A percentile compares a stretch with the other conserved stretches of the same genome.
These are phyloP conservation scores for Dascillus cervinus DNA, from an alignment of 2,888 invertebrate genomes.

Conservation along the genomic window DNA sequence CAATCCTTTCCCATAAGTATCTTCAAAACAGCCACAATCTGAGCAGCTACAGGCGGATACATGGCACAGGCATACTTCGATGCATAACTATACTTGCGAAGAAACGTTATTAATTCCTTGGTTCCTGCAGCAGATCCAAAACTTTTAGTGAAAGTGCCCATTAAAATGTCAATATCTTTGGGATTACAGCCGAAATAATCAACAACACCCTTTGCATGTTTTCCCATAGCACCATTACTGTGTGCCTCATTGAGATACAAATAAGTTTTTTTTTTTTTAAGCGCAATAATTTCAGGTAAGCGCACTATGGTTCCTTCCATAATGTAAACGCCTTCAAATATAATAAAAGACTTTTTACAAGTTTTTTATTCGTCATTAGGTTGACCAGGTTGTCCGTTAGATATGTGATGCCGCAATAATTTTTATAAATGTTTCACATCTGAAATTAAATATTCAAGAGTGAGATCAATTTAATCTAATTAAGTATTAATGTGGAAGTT, in stretches of 20 bases:
- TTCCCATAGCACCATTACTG: constrained; percentile 90
- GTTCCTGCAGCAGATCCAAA: constrained; percentile 92
- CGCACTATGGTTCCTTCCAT: constrained; percentile 97
- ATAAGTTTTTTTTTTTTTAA: constrained; percentile 91
- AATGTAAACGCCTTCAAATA: constrained; percentile 95
- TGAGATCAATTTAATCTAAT: no score
- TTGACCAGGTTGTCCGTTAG: constrained; percentile 69
- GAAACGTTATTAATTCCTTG: no score
- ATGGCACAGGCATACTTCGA: no score
- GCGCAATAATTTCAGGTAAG: constrained; percentile 75
- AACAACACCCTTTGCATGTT: constrained; percentile 74
- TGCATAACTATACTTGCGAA: no score
- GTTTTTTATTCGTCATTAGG: constrained; percentile 48
- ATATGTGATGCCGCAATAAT: constrained; percentile 64
- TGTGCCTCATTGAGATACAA: constrained; percentile 98
- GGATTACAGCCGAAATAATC: constrained; percentile 83
- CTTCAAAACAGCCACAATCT: no score
- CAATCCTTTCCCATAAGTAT: no score
- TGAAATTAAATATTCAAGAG: no score
- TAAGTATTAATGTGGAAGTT: no score
- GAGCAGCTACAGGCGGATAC: no score
- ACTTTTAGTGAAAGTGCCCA: constrained; percentile 99
- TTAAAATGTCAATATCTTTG: constrained; percentile 82
- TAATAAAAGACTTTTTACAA: constrained; percentile 88
- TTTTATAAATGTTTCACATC: constrained; percentile 78